Conservation (phyloP, 2,888 invertebrate genomes). For the Limnephilus lunatus region DNA sequence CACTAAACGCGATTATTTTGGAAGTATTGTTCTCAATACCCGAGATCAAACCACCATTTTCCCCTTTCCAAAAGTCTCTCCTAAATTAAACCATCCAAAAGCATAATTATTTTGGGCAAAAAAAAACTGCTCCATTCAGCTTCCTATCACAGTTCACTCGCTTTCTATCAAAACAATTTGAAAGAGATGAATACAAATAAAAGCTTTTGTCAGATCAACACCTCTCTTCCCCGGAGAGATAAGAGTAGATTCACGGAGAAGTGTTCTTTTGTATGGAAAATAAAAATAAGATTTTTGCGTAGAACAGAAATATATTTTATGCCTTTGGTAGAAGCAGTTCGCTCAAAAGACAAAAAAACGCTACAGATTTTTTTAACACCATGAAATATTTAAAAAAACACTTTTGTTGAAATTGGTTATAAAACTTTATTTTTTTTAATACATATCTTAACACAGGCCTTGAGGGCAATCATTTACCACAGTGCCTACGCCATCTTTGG, state of each 20-base stretch:
- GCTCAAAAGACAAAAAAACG: not conserved
- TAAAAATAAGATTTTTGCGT: not conserved
- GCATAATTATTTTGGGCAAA: slow-evolving; percentile 7
- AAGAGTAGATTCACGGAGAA: not conserved
- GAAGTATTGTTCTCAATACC: not conserved
- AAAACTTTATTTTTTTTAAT: not conserved
- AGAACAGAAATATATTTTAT: not conserved
- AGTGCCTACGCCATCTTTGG: too few species aligned
- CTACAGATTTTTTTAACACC: not conserved
- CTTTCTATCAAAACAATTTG: slow-evolving; percentile 40
- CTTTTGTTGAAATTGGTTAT: not conserved
- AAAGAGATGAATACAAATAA: slow-evolving; percentile 41
- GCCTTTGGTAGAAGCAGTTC: not conserved
- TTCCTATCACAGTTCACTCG: slow-evolving; percentile 26
- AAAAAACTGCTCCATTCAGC: slow-evolving; percentile 9
- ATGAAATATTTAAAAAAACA: not conserved
- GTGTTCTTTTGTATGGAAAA: slow-evolving; percentile 26
- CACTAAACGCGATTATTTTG: not conserved
- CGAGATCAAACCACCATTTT: not conserved
- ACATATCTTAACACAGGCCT: too few species aligned
- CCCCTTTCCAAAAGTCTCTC: not conserved
- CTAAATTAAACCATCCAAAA: not conserved
- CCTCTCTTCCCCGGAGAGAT: not conserved
- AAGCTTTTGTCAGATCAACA: slow-evolving; percentile 36
- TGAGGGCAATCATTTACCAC: too few species aligned